Conservation (phyloP, 2,797 vertebrate species). For the Eremophila alpestris region DNA sequence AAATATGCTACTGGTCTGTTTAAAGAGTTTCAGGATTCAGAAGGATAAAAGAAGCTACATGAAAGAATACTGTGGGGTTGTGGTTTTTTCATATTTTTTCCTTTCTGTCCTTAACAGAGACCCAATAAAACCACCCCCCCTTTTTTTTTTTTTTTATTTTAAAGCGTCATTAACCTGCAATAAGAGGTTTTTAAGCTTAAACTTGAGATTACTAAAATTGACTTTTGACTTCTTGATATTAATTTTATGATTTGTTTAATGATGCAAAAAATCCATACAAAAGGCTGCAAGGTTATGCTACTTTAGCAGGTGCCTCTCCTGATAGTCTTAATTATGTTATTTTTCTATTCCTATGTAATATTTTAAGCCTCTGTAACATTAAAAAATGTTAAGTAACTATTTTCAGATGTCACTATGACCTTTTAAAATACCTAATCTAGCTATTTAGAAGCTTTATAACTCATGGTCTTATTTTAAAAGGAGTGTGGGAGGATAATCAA, state of each 20-base stretch:
- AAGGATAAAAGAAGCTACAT: background rate
- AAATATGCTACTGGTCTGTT: background rate
- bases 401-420: constrained; percentile 64
- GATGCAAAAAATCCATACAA: background rate
- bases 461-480: constrained; percentile 66
- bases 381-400: constrained; percentile 35
- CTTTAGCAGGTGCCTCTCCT: background rate
- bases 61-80: background rate
- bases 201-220: background rate
- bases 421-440: constrained; percentile 62
- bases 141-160: background rate
- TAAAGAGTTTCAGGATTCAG: background rate
- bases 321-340: constrained; percentile 11
- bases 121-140: accelerated
- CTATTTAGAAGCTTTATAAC: constrained; percentile 58
- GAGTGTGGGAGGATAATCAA: constrained; percentile 67
- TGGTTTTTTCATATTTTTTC: background rate
- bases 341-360: background rate
- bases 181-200: background rate
- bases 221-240: background rate
- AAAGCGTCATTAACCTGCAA: background rate
- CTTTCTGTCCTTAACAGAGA: background rate
- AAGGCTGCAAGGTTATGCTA: background rate
- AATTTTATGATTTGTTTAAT: background rate
- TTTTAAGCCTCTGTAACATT: constrained; percentile 1